Percentiles rank a stretch among this genome's conserved stretches.
Conservation (phyloP, 2,888 invertebrate genomes). For the Campopleginae sp. region DNA sequence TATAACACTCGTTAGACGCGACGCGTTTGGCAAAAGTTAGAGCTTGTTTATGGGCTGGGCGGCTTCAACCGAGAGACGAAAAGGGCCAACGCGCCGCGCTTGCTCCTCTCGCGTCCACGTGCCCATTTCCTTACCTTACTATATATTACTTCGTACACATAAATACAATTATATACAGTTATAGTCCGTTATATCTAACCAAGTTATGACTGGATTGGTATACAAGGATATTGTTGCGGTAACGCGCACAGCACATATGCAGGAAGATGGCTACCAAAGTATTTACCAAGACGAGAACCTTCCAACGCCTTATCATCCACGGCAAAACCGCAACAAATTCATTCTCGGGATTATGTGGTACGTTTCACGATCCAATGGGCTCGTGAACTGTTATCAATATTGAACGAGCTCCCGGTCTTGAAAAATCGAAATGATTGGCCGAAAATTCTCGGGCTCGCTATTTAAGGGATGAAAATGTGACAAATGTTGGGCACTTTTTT, state of each 20-base stretch:
- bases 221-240: neutral
- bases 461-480: too few species aligned
- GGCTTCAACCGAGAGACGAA: neutral
- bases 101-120: constrained; percentile 42
- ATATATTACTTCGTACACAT: neutral
- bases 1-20: constrained; percentile 83
- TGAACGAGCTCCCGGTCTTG: neutral
- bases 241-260: neutral
- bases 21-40: constrained; percentile 78
- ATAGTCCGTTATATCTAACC: neutral
- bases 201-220: neutral
- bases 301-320: neutral
- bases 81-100: constrained; percentile 4
- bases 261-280: constrained; percentile 14
- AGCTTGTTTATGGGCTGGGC: constrained; percentile 47
- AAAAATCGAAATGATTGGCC: neutral
- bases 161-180: neutral
- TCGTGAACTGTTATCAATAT: neutral
- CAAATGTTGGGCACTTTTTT: too few species aligned
- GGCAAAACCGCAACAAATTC: constrained; percentile 28
- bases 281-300: constrained; percentile 8
- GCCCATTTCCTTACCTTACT: constrained; percentile 14
- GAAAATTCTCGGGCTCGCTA: neutral
- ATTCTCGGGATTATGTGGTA: constrained; percentile 19
- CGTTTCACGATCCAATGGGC: neutral